Evolutionary conservation across 2,113 vertebrate genomes (phyloP).

Genomic region (Dromas ardeola): DNA sequence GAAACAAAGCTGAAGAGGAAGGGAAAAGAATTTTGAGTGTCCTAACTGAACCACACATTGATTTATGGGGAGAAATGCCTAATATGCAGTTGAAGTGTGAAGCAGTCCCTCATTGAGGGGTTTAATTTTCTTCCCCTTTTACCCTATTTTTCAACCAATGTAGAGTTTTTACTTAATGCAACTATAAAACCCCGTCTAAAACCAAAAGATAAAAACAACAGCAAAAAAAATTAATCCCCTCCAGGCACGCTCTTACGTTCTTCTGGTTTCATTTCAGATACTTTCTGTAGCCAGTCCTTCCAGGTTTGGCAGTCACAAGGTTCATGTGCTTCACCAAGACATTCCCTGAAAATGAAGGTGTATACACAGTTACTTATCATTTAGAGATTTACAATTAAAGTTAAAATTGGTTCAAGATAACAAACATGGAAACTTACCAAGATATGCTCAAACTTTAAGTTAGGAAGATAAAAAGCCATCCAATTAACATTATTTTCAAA

Average conservation of each 20-base stretch:
- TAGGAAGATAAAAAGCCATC: neutral
- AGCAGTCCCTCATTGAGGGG: neutral
- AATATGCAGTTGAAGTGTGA: neutral
- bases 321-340: conserved; percentile 95
- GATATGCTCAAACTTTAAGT: neutral
- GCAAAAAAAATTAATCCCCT: neutral
- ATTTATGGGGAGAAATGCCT: neutral
- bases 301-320: conserved; percentile 96
- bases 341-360: conserved; percentile 82
- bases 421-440: neutral
- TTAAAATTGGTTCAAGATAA: neutral
- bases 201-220: neutral
- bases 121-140: neutral
- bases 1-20: neutral
- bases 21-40: neutral
- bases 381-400: neutral
- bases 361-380: neutral
- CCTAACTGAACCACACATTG: neutral
- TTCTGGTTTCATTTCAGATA: conserved; percentile 94
- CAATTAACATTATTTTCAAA: neutral
- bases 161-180: neutral
- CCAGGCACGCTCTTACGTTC: conserved; percentile 82
- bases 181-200: neutral
- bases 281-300: conserved; percentile 97
- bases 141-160: neutral